Percentiles rank a stretch among this genome's conserved stretches.
Conservation (phyloP, 2,888 invertebrate species). For the Drosophila mulleri region DNA sequence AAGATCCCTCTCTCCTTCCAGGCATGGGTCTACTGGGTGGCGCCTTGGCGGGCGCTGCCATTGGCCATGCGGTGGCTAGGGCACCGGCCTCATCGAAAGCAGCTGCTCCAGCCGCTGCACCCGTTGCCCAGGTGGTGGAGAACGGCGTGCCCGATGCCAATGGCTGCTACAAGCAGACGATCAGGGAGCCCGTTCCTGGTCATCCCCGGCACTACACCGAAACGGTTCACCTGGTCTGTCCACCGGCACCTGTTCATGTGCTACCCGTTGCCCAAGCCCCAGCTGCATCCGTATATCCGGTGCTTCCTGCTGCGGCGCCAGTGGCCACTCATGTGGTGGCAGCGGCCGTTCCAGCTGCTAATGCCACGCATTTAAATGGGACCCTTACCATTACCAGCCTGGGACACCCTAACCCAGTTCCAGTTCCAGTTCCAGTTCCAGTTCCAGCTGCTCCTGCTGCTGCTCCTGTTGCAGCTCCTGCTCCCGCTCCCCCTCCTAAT, state of each 20-base stretch:
- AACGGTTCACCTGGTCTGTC: slow-evolving; percentile 64
- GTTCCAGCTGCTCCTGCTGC: neutral
- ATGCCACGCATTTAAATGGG: slow-evolving; percentile 18
- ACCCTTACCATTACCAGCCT: neutral
- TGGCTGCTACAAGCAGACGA: slow-evolving; percentile 67
- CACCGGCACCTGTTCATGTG: slow-evolving; percentile 15
- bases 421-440: neutral
- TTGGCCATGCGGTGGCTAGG: slow-evolving; percentile 49
- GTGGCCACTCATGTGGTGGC: neutral
- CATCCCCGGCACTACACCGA: slow-evolving; percentile 55
- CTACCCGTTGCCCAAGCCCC: slow-evolving; percentile 8
- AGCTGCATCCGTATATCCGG: neutral
- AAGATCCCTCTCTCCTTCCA: neutral
- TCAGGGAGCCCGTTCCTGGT: slow-evolving; percentile 55
- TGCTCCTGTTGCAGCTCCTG: neutral
- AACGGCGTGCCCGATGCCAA: slow-evolving; percentile 43
- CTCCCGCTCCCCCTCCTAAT: neutral
- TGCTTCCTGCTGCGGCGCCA: neutral
- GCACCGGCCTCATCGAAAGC: slow-evolving; percentile 10
- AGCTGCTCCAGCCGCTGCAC: slow-evolving; percentile 37
- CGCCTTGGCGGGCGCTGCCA: slow-evolving; percentile 52
- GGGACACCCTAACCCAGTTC: neutral
- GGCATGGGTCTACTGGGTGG: slow-evolving; percentile 64
- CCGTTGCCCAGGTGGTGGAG: slow-evolving; percentile 55
- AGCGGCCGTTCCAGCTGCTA: slow-evolving; percentile 1